Base-by-base conservation (phyloP, 2,113 vertebrate genomes). In the Nesogale talazaci region DNA sequence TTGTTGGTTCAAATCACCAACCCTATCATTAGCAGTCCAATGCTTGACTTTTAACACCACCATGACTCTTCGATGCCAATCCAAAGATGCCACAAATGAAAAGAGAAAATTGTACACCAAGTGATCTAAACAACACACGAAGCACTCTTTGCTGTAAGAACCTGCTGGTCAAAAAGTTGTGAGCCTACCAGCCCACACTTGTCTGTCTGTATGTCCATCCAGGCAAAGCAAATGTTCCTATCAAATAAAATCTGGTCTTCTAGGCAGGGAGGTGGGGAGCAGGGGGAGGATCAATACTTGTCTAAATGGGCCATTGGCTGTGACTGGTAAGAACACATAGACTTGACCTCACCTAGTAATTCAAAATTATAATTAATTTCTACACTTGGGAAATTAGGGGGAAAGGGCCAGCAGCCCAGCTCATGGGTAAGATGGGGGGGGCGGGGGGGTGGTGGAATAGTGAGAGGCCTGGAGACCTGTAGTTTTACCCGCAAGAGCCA, bases 211-310 rank as follows among this genome's bases (percentile, higher is more conserved):
- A 3, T 75, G 72, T 27, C 57, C 61, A 38, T 63, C 70, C 38
- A 81, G 83, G 25, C 34, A 38, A 83, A 88, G 42, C 29, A 91
- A 81, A 46, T 34, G 56, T 69, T 92, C 52, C 81, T 75, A 46
- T 29, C 25, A 70, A 76, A 69, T 16, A 42, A 56, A 61, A 46
- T 8, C 72, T 87, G 74, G 25, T 59, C 67, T 86, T 31, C 5
- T 0, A 23, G n/a, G 36, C 89, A 46, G 74, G n/a, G 83, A 20
- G 42, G 46, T 15, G 11, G 40, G n/a, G n/a, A n/a, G n/a, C n/a
- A 31, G 42, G 67, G 81, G 40, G 31, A 52, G 61, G n/a, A 59
- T 79, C 75, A 52, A 38, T 63, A 70, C 31, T 91, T 84, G 94
- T 67, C 76, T 59, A 52, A 27, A 14, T 14, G 70, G 92, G 22